Conservation (phyloP, 2,888 invertebrate genomes). For the Amorpha juglandis region DNA sequence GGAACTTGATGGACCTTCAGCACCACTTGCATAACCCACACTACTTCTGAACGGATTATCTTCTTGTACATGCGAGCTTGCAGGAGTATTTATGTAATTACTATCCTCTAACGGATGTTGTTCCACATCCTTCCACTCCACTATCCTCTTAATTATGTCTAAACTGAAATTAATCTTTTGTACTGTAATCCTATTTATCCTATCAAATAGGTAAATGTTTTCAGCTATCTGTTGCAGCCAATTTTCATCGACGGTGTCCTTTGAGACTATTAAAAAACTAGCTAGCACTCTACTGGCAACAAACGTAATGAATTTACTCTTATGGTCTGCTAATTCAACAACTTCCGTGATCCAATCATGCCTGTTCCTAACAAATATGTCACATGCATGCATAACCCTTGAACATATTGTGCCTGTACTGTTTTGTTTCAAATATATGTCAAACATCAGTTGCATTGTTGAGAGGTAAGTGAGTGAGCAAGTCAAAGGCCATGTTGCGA, state of each 20-base stretch:
- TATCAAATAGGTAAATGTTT: slow-evolving; percentile 87
- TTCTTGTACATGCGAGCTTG: slow-evolving; percentile 68
- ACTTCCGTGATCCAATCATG: slow-evolving; percentile 93
- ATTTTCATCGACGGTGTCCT: slow-evolving; percentile 90
- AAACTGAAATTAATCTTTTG: slow-evolving; percentile 92
- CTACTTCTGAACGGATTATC: slow-evolving; percentile 75
- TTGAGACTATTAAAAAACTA: slow-evolving; percentile 92
- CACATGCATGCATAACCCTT: slow-evolving; percentile 91
- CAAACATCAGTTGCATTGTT: slow-evolving; percentile 92
- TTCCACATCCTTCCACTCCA: slow-evolving; percentile 94
- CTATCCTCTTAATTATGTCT: slow-evolving; percentile 93
- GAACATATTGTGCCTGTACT: slow-evolving; percentile 92
- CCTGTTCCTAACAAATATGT: slow-evolving; percentile 91
- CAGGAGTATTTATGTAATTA: slow-evolving; percentile 69
- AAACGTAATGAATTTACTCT: slow-evolving; percentile 92
- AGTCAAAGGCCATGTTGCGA: slow-evolving; percentile 76
- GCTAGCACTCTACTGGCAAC: slow-evolving; percentile 91
- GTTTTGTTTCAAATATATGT: slow-evolving; percentile 93
- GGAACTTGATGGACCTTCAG: slow-evolving; percentile 61
- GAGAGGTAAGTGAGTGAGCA: slow-evolving; percentile 90
- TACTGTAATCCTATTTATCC: slow-evolving; percentile 86
- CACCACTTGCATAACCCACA: slow-evolving; percentile 60
- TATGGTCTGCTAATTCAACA: slow-evolving; percentile 90
- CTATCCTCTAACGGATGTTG: slow-evolving; percentile 91
- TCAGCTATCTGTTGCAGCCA: slow-evolving; percentile 92